Conservation (phyloP, 2,888 invertebrate genomes). For the Stegana nigrithorax region DNA sequence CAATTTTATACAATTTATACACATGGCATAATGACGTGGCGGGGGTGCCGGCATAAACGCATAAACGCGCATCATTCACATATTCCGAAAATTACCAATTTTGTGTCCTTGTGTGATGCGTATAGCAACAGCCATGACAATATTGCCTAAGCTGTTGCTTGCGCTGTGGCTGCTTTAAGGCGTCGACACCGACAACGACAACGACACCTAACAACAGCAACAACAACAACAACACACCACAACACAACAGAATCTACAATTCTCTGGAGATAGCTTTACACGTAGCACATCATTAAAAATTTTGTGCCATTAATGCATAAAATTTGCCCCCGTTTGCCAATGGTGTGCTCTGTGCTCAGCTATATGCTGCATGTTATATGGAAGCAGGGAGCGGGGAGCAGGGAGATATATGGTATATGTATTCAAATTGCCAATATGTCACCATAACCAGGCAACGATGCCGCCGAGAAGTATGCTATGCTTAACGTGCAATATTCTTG, state of each 20-base stretch:
- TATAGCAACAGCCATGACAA: background rate
- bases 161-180: constrained; percentile 36
- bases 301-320: constrained; percentile 58
- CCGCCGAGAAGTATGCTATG: constrained; percentile 10
- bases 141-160: background rate
- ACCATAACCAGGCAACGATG: constrained; percentile 34
- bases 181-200: constrained; percentile 25
- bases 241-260: too few species aligned
- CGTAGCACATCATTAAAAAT: constrained; percentile 62
- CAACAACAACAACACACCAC: too few species aligned
- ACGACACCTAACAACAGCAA: too few species aligned
- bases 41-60: background rate
- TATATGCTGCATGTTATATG: too few species aligned
- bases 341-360: too few species aligned
- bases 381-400: too few species aligned
- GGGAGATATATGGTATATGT: constrained; percentile 33
- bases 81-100: constrained; percentile 37
- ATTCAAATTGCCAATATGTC: constrained; percentile 61
- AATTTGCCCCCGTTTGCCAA: too few species aligned
- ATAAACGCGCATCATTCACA: constrained; percentile 53
- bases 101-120: too few species aligned
- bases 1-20: too few species aligned
- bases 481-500: too few species aligned
- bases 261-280: constrained; percentile 61
- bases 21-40: too few species aligned